Conservation (phyloP, 1,140 invertebrate species). For the Cryptotermes secundus region DNA sequence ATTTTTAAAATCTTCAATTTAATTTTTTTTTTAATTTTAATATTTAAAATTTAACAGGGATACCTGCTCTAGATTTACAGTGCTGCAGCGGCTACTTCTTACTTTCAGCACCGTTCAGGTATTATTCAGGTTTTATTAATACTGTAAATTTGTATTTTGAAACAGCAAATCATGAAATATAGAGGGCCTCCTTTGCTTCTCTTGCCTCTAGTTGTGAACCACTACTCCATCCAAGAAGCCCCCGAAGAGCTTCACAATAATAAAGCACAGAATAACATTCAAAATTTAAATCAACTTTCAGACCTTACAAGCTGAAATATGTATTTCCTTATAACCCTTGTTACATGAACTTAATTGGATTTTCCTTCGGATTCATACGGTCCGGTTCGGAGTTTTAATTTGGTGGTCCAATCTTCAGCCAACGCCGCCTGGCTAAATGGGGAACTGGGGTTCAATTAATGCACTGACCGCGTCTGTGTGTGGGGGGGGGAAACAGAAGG, state of each 20-base stretch:
- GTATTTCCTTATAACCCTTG: background rate
- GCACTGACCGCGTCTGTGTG: background rate
- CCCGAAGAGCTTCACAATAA: background rate
- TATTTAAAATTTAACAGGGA: too few relatives aligned
- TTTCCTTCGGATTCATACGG: background rate
- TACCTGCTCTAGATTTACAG: too few relatives aligned
- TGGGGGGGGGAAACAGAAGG: background rate
- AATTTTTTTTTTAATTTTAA: too few relatives aligned
- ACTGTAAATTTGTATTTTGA: too few relatives aligned
- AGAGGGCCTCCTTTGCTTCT: too few relatives aligned
- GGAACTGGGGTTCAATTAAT: background rate
- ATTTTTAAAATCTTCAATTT: too few relatives aligned
- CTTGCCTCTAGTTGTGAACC: too few relatives aligned
- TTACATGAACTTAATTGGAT: conserved; percentile 7
- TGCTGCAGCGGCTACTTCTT: too few relatives aligned
- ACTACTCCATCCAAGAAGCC: too few relatives aligned
- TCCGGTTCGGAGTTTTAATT: background rate
- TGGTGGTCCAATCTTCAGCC: background rate
- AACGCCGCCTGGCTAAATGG: background rate
- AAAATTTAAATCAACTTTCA: conserved; percentile 18
- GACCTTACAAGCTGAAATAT: background rate
- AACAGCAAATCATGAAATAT: too few relatives aligned
- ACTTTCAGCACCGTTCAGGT: too few relatives aligned
- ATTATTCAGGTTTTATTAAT: too few relatives aligned
- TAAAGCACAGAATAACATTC: background rate